Conservation (phyloP, 1,140 invertebrate species). For the Aphaenogaster rudis region DNA sequence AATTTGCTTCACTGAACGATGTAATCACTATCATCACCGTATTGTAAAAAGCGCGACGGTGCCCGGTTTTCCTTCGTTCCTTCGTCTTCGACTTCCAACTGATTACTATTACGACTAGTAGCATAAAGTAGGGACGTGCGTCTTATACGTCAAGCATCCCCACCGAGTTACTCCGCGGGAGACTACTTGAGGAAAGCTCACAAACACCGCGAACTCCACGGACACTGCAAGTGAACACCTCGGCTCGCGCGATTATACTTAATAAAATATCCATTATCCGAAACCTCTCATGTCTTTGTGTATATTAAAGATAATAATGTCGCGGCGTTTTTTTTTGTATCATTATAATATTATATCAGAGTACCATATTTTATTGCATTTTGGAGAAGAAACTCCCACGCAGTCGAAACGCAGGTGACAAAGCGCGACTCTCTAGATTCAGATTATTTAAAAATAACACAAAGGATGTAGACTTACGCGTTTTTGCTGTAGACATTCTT, state of each 20-base stretch:
- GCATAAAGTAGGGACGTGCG: conserved; percentile 61
- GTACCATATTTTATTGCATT: not conserved
- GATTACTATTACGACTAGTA: conserved; percentile 78
- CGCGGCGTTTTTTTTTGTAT: not conserved
- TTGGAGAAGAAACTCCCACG: not conserved
- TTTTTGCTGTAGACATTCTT: not conserved
- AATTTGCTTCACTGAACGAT: not conserved
- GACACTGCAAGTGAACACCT: not conserved
- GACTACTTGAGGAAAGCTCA: conserved; percentile 24
- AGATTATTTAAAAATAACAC: conserved; percentile 23
- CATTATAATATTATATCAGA: not conserved
- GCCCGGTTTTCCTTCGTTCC: not conserved
- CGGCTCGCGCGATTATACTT: conserved; percentile 20
- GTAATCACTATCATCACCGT: not conserved
- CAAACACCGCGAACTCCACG: conserved; percentile 5
- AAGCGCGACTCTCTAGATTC: not conserved
- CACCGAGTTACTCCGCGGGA: conserved; percentile 39
- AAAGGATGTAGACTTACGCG: not conserved
- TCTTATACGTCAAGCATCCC: conserved; percentile 54
- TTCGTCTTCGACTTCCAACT: conserved; percentile 73
- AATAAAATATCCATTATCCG: conserved; percentile 23
- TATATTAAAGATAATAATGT: conserved; percentile 31
- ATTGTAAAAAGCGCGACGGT: not conserved
- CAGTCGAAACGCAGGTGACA: not conserved
- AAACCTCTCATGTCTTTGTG: not conserved